Conservation (phyloP, 92 coral and sea anemone genomes). For the Epizoanthus ramosus region DNA sequence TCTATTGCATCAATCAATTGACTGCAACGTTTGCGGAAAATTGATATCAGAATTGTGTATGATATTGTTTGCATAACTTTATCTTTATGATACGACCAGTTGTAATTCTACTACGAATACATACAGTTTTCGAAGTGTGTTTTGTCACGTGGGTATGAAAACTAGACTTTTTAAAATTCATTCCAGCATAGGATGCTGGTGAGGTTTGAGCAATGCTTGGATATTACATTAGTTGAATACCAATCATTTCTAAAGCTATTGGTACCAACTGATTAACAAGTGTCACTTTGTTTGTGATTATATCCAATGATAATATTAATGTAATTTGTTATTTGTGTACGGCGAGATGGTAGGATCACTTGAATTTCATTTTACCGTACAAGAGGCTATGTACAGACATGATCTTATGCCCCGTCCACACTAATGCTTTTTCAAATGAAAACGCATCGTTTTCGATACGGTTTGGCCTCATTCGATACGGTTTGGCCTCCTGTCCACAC, state of each 20-base stretch:
- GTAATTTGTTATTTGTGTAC: no score
- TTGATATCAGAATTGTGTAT: neutral
- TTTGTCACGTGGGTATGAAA: neutral
- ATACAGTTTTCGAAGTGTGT: neutral
- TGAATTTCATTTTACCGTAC: no score
- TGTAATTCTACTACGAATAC: neutral
- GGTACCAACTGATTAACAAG: neutral
- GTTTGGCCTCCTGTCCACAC: no score
- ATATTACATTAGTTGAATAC: neutral
- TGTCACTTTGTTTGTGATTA: neutral
- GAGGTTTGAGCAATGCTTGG: conserved; percentile 13
- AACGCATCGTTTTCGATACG: no score
- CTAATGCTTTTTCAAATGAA: no score
- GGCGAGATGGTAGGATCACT: no score
- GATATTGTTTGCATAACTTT: neutral
- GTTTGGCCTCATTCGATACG: no score
- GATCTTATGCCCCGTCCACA: no score
- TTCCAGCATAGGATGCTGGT: conserved; percentile 16
- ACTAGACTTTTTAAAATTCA: neutral
- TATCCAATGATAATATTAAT: neutral
- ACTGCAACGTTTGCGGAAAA: conserved; percentile 5
- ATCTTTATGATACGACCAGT: neutral
- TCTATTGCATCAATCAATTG: conserved; percentile 15
- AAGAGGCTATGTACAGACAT: no score
- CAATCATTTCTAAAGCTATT: no score